Conservation (phyloP, 2,797 vertebrate species). For the Lerista edwardsae region DNA sequence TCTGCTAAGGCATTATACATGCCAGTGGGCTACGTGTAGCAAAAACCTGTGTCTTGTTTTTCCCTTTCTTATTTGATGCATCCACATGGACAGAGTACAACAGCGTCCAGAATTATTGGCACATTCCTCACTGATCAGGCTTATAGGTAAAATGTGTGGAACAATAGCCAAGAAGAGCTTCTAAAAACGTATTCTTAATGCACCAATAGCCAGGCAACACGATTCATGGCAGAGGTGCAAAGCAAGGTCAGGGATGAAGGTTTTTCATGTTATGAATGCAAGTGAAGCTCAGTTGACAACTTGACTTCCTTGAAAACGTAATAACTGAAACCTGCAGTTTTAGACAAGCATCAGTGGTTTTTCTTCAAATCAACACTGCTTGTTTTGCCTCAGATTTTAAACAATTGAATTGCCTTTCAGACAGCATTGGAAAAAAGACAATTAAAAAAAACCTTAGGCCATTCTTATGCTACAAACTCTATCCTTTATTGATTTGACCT, state of each 20-base stretch:
- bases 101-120: no score
- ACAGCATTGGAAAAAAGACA: no score
- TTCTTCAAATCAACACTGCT: not conserved
- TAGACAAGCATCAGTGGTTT: not conserved
- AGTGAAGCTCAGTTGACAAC: not conserved
- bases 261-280: constrained; percentile 24
- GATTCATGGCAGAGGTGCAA: not conserved
- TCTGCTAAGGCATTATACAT: no score
- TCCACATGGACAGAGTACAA: no score
- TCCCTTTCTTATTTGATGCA: no score
- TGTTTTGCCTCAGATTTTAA: constrained; percentile 16
- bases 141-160: not conserved
- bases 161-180: not conserved
- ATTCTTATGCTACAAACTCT: no score
- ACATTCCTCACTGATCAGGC: no score
- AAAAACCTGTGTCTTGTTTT: no score
- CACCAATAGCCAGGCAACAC: not conserved
- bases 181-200: no score
- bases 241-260: not conserved
- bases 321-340: not conserved
- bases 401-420: not conserved
- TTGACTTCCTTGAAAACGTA: not conserved
- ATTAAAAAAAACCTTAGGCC: no score
- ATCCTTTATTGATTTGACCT: no score
- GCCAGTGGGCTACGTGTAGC: no score